Evolutionary conservation across 1,140 invertebrate genomes (phyloP), one percentile per base, ranked within the genome.

Genomic region (Brachionus angularis): DNA sequence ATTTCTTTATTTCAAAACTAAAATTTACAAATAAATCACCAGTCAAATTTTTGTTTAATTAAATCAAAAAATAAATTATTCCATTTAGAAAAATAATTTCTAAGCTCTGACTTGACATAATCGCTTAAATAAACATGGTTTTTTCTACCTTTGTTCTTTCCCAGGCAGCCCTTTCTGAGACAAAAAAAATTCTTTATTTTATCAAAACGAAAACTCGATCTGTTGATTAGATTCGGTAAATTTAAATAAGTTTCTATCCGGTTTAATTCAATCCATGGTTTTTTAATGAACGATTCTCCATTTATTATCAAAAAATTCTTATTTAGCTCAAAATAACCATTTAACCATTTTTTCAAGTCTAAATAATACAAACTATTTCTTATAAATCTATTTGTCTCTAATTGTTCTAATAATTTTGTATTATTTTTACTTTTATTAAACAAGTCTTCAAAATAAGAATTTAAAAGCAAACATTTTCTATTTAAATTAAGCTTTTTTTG

Each of bases 261-360:
- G 29, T 25, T 46, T n/a, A 70, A 50, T 44, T 70, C 67, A 12
- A n/a, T 12, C 67, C 67, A 70, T 44, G 67, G 67, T 31, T n/a
- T 23, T 25, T 44, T 27, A 18, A 70, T 53, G 25, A 70, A 52
- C 36, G 18, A 36, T 14, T 70, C 67, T 16, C 67, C 67, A 44
- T 70, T 31, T 10, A 70, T 31, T 14, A 70, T 33, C 10, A 33
- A 18, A 8, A 70, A 29, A 18, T 21, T 50, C 29, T 70, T 47
- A 16, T 46, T 47, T 53, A 50, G 7, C 27, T 33, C 29, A 27
- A 70, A 70, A 10, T 42, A 31, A 27, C n/a, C n/a, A n/a, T 50
- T 52, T n/a, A 70, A 10, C 67, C 67, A 70, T 2, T 33, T 50
- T 29, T 39, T 29, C 14, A 70, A 12, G 16, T 70, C 46, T 16